Base-by-base conservation (phyloP, 2,888 invertebrate species). In the Clunio marinus region DNA sequence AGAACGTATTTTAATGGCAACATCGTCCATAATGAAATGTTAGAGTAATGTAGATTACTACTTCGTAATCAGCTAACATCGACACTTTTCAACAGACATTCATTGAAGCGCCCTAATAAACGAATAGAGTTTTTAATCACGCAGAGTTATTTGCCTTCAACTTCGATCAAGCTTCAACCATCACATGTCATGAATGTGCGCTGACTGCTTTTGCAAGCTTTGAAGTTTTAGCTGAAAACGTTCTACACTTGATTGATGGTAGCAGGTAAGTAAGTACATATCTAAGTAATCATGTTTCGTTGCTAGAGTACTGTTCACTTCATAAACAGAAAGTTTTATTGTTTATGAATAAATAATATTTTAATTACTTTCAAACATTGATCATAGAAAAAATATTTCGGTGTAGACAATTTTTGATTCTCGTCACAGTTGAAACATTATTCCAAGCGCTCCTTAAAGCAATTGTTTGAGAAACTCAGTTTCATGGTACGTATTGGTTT, bases 331-430 rank as follows among this genome's bases (percentile, higher is more conserved):
- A 51, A 17, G 22, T 51, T 51, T 51, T n/a, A 51, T 51, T 51
- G 51, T 22, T 51, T 20, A 51, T 51, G 51, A 51, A 51, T 51
- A 51, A 51, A 51, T 51, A 51, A 51, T 17, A 17, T 51, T 51
- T 51, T 51, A 51, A 51, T 51, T 22, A 51, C 22, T 17, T 10
- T 32, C 17, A 17, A 51, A 20, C 51, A 2, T 17, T 3, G 10
- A n/a, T n/a, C n/a, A n/a, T n/a, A 22, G 20, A 8, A 8, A 51
- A 51, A 20, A 20, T 51, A 51, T 51, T n/a, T 17, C 5, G 8
- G 22, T 17, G 8, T 17, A 15, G 17, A 4, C 32, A 32, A 7
- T 4, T 32, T 32, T 32, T 32, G 32, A 10, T 32, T 4, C 4
- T 7, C n/a, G 22, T 20, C 17, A 51, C 22, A 17, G 20, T 41